Evolutionary conservation across 2,888 invertebrate species (phyloP).

Genomic region (Buathra laborator): DNA sequence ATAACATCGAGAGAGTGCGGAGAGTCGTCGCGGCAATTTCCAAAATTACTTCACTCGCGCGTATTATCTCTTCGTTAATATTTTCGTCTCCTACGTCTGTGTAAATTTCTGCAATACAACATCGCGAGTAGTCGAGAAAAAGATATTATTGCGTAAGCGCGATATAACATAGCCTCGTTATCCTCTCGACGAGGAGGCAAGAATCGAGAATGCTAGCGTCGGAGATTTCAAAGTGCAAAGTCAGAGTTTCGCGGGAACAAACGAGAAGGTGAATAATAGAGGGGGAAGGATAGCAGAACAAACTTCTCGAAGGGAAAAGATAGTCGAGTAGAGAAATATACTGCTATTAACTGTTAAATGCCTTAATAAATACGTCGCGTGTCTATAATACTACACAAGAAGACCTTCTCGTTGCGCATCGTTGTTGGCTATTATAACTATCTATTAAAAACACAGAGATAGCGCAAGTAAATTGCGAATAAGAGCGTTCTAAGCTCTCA

Average conservation of each 20-base stretch:
- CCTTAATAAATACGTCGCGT: conserved; percentile 43
- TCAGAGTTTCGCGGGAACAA: conserved; percentile 34
- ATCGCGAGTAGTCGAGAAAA: neutral
- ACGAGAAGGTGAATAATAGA: neutral
- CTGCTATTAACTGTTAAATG: conserved; percentile 20
- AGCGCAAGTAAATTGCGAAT: conserved; percentile 17
- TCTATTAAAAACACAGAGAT: neutral
- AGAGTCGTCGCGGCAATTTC: no score
- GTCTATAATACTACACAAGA: neutral
- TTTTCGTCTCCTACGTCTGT: no score
- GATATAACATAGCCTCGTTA: neutral
- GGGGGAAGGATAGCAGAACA: neutral
- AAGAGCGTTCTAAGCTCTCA: neutral
- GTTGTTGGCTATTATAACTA: neutral
- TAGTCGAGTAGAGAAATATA: conserved; percentile 33
- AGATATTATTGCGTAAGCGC: conserved; percentile 20
- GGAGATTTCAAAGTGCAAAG: conserved; percentile 46
- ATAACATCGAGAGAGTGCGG: no score
- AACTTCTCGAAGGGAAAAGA: neutral
- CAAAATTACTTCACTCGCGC: no score
- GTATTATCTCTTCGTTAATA: no score
- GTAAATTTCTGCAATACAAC: no score
- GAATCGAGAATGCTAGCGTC: neutral
- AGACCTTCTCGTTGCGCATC: neutral
- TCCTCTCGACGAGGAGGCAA: neutral